Conservation (phyloP, 2,888 invertebrate genomes). For the Anaspis maculata region DNA sequence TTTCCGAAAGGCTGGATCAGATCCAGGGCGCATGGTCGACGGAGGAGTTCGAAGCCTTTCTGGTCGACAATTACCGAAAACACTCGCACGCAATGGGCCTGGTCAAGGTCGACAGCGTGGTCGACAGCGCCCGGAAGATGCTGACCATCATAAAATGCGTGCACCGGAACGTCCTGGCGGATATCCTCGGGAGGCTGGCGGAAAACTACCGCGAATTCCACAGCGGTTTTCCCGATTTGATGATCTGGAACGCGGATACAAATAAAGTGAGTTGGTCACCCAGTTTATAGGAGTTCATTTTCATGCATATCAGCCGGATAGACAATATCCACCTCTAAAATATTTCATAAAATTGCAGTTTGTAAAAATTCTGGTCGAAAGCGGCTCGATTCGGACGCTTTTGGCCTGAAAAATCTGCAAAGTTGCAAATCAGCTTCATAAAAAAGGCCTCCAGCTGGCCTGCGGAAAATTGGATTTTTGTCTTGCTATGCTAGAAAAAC, state of each 20-base stretch:
- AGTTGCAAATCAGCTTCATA: too few species aligned
- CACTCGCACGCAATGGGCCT: slow-evolving; percentile 29
- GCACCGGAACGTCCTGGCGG: slow-evolving; percentile 44
- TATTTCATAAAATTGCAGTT: too few species aligned
- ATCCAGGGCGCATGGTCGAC: slow-evolving; percentile 37
- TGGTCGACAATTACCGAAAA: slow-evolving; percentile 41
- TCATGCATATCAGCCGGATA: too few species aligned
- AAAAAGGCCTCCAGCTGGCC: too few species aligned
- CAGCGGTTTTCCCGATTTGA: slow-evolving; percentile 77
- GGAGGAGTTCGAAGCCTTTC: slow-evolving; percentile 34
- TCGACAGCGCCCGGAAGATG: slow-evolving; percentile 30
- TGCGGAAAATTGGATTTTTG: too few species aligned
- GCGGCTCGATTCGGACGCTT: too few species aligned
- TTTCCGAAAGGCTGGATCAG: slow-evolving; percentile 48
- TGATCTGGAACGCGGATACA: slow-evolving; percentile 59
- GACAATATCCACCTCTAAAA: too few species aligned
- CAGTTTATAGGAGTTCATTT: too few species aligned
- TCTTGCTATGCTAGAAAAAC: too few species aligned
- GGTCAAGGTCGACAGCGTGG: slow-evolving; percentile 13
- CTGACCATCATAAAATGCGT: slow-evolving; percentile 47
- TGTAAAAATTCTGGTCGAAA: too few species aligned
- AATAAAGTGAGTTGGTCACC: slow-evolving; percentile 49
- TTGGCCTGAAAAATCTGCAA: too few species aligned
- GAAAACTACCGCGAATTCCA: slow-evolving; percentile 51
- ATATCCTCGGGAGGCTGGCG: slow-evolving; percentile 54